Percentiles rank a stretch among this genome's conserved stretches.
Evolutionary conservation across 1,140 invertebrate genomes (phyloP).

Genomic region (Stratiolaelaps scimitus): DNA sequence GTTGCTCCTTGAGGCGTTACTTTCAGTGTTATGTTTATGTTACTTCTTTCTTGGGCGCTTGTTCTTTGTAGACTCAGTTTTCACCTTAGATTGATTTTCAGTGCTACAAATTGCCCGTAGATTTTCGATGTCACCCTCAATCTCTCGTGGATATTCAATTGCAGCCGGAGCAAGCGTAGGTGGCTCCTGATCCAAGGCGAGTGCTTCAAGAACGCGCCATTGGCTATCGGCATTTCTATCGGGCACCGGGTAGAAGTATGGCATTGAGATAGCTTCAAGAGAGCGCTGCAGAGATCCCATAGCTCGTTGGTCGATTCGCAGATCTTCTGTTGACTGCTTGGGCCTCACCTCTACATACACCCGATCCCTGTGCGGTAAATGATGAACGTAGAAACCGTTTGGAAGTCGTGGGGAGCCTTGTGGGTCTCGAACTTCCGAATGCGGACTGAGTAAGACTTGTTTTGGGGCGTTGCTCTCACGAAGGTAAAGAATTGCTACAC

Average conservation of each 20-base stretch:
- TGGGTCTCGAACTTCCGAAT: background rate
- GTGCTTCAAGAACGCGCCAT: conserved; percentile 18
- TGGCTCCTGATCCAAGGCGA: background rate
- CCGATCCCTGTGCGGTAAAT: conserved; percentile 7
- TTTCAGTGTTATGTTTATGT: too few species aligned
- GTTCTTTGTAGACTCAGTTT: too few species aligned
- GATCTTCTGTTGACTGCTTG: background rate
- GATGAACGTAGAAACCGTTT: conserved; percentile 5
- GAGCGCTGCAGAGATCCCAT: background rate
- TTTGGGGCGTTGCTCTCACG: background rate
- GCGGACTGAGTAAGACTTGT: background rate
- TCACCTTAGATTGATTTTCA: background rate
- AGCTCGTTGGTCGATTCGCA: background rate
- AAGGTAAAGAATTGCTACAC: conserved; percentile 11
- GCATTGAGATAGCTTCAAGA: background rate
- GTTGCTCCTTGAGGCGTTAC: too few species aligned
- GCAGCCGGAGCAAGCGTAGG: background rate
- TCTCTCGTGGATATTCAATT: background rate
- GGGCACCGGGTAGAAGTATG: background rate
- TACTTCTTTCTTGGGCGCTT: too few species aligned
- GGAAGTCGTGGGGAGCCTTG: background rate
- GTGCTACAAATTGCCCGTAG: background rate
- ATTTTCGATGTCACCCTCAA: background rate
- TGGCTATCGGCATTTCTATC: background rate
- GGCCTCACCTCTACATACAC: conserved; percentile 8